Percentiles rank a stretch among this genome's conserved stretches.
Conservation (phyloP, 1,140 invertebrate genomes). For the Brachionus paranguensis region DNA sequence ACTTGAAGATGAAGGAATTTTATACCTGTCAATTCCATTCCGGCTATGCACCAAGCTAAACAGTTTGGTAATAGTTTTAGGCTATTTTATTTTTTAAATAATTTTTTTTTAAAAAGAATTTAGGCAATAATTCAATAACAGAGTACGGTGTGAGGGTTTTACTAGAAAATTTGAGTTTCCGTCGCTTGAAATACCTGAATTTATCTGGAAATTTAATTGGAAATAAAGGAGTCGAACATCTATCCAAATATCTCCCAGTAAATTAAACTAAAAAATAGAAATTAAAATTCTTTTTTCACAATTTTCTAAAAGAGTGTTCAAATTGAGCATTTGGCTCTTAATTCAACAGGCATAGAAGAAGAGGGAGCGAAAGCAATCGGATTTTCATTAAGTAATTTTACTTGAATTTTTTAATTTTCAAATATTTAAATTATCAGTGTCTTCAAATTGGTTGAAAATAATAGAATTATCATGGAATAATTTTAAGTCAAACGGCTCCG, state of each 20-base stretch:
- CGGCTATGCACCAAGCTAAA: background rate
- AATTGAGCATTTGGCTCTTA: background rate
- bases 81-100: background rate
- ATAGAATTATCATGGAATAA: slow-evolving; percentile 26
- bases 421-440: background rate
- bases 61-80: background rate
- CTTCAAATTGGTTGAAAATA: slow-evolving; percentile 36
- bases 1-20: slow-evolving; percentile 27
- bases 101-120: slow-evolving; percentile 28
- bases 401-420: background rate
- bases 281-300: background rate
- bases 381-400: background rate
- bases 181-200: slow-evolving; percentile 22
- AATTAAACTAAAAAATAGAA: background rate
- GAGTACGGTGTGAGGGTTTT: slow-evolving; percentile 25
- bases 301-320: background rate
- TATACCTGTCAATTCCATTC: slow-evolving; percentile 1
- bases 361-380: slow-evolving; percentile 19
- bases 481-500: background rate
- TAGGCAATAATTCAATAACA: slow-evolving; percentile 12
- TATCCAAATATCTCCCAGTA: slow-evolving; percentile 11
- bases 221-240: slow-evolving; percentile 15
- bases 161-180: slow-evolving; percentile 29
- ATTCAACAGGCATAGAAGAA: slow-evolving; percentile 17
- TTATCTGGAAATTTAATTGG: slow-evolving; percentile 20